A percentile compares a stretch with the other conserved stretches of the same genome.
Evolutionary conservation across 37 sponge, comb jelly and placozoan species (phyloP).

Genomic region (Chondrosia reniformis): DNA sequence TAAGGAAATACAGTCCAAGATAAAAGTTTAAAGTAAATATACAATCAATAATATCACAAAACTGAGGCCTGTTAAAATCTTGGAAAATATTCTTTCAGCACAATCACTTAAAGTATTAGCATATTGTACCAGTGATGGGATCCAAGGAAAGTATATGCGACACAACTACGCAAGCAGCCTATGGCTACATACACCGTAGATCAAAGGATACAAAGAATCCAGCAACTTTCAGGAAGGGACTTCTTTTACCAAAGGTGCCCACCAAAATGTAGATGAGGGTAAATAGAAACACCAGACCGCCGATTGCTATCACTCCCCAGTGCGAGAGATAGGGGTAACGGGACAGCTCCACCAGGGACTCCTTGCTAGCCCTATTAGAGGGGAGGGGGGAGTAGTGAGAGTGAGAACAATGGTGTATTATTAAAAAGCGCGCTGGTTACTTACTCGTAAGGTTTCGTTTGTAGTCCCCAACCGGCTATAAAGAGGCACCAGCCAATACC

Average conservation of each 20-base stretch:
- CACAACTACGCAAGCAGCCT: neutral
- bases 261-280: constrained; percentile 4
- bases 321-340: neutral
- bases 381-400: neutral
- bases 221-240: constrained; percentile 1
- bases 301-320: constrained; percentile 5
- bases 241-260: constrained; percentile 10
- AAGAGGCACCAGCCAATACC: constrained; percentile 5
- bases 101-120: too few species aligned
- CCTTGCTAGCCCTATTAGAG: too few species aligned
- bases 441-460: neutral
- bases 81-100: too few species aligned
- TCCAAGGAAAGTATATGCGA: too few species aligned
- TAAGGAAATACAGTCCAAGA: too few species aligned
- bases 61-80: too few species aligned
- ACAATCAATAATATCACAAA: too few species aligned
- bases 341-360: neutral
- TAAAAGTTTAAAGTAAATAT: too few species aligned
- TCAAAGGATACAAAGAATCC: constrained; percentile 8
- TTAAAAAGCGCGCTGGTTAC: neutral
- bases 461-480: constrained; percentile 16
- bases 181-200: neutral
- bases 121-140: too few species aligned
- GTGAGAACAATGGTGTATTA: neutral
- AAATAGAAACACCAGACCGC: neutral